Evolutionary conservation across 2,113 vertebrate species (phyloP).

Genomic region (cattle (Bos taurus)): ARS-UCD2.0 NC_037329.1:23513001-23513500

Average conservation of each 20-base stretch:
- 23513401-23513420: background rate
- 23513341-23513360: conserved; percentile 8
- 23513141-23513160: background rate
- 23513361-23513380: background rate
- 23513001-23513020: background rate
- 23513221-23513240: background rate
- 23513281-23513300: background rate
- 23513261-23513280: conserved; percentile 20
- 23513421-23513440: conserved; percentile 4
- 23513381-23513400: conserved; percentile 7
- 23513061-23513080: conserved; percentile 11
- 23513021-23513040: background rate
- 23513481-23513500: background rate
- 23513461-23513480: conserved; percentile 19
- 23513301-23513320: background rate
- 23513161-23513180: background rate
- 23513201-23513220: background rate
- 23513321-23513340: conserved; percentile 38
- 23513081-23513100: background rate
- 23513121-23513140: background rate
- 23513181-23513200: background rate
- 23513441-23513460: background rate
- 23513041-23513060: background rate
- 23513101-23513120: background rate
- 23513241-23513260: background rate